These are phyloP conservation scores for Drosophila paranaensis DNA, from an alignment of 2,888 invertebrate genomes.

Conservation along the genomic window DNA sequence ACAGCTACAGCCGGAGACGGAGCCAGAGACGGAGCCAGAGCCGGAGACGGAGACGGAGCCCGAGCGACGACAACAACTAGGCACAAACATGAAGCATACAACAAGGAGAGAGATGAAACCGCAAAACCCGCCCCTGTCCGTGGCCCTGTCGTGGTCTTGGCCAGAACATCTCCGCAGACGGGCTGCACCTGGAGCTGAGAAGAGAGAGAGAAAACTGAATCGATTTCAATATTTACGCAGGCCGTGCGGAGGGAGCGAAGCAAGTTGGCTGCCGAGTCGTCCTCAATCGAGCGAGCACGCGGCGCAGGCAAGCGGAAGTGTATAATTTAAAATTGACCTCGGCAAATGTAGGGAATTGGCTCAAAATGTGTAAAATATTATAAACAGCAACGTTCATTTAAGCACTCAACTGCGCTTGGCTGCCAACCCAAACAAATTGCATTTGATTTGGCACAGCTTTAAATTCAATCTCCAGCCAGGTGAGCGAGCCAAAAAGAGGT, in stretches of 20 bases:
- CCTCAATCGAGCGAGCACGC: conserved; percentile 74
- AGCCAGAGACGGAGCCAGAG: conserved; percentile 2
- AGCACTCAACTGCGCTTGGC: conserved; percentile 23
- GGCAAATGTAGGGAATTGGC: conserved; percentile 39
- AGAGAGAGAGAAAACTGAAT: conserved; percentile 64
- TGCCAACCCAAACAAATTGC: conserved; percentile 42
- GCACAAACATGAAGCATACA: conserved; percentile 12
- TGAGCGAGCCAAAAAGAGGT: not conserved
- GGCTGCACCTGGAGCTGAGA: conserved; percentile 31
- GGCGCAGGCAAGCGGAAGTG: conserved; percentile 75
- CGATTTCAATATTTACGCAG: conserved; percentile 79
- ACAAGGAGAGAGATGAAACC: conserved; percentile 46
- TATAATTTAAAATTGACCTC: conserved; percentile 80
- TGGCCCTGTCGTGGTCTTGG: not conserved
- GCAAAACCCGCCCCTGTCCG: conserved; percentile 22
- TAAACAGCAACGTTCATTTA: conserved; percentile 7
- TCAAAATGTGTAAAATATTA: conserved; percentile 62
- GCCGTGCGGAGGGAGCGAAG: conserved; percentile 19
- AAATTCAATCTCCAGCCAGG: conserved; percentile 5
- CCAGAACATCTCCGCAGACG: conserved; percentile 33
- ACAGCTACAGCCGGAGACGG: conserved; percentile 53
- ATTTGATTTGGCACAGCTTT: conserved; percentile 40
- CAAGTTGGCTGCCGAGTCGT: conserved; percentile 29
- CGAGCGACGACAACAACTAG: conserved; percentile 49
- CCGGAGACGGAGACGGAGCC: conserved; percentile 20